Evolutionary conservation across 1,140 invertebrate species (phyloP).

Genomic region (Forficula auricularia): DNA sequence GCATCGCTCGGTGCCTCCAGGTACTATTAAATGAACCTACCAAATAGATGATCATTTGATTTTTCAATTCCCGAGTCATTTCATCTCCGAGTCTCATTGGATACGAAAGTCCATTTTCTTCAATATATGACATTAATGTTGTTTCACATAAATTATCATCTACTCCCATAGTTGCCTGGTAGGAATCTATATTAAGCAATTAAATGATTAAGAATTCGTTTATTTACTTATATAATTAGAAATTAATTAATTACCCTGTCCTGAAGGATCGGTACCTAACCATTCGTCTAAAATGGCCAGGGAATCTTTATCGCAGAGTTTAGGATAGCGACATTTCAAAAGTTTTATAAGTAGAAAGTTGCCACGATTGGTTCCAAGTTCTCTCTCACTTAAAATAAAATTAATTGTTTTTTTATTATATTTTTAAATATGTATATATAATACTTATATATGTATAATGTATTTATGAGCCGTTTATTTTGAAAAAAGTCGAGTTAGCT

Average conservation of each 20-base stretch:
- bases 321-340: slow-evolving; percentile 56
- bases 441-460: background rate
- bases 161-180: slow-evolving; percentile 19
- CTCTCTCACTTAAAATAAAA: slow-evolving; percentile 30
- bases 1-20: too few relatives aligned
- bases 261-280: slow-evolving; percentile 25
- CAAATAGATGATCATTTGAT: slow-evolving; percentile 39
- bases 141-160: slow-evolving; percentile 34
- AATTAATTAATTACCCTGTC: slow-evolving; percentile 24
- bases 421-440: background rate
- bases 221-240: slow-evolving; percentile 12
- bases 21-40: too few relatives aligned
- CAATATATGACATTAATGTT: slow-evolving; percentile 35
- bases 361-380: slow-evolving; percentile 66
- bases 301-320: slow-evolving; percentile 38
- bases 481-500: too few relatives aligned
- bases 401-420: slow-evolving; percentile 3
- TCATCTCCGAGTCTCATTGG: slow-evolving; percentile 42
- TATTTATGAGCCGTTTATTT: background rate
- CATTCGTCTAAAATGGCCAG: slow-evolving; percentile 34
- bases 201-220: slow-evolving; percentile 16
- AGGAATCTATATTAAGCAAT: slow-evolving; percentile 19
- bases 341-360: slow-evolving; percentile 64
- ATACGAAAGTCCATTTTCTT: slow-evolving; percentile 34
- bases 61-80: slow-evolving; percentile 29